Percentiles rank a stretch among this genome's conserved stretches.
Evolutionary conservation across 2,113 vertebrate species (phyloP).

Genomic region (Eudyptes chrysolophus): DNA sequence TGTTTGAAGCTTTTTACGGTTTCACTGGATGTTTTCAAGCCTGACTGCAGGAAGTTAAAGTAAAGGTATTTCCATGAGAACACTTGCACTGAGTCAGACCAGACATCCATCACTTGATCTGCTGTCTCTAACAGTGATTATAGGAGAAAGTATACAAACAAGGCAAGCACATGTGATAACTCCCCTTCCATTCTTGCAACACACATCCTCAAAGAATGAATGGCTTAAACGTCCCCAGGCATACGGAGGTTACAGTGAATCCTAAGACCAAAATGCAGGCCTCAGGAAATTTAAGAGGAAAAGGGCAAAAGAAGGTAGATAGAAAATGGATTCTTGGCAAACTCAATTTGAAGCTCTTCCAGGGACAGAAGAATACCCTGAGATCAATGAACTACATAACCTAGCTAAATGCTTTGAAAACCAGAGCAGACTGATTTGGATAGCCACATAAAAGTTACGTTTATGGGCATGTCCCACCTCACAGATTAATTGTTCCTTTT

Average conservation of each 20-base stretch:
- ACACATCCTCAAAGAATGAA: neutral
- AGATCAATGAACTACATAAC: neutral
- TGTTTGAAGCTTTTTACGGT: neutral
- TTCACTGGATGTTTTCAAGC: neutral
- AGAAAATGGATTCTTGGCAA: neutral
- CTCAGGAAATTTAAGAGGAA: neutral
- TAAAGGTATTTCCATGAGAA: neutral
- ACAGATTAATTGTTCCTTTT: neutral
- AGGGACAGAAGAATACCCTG: neutral
- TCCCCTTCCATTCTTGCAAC: neutral
- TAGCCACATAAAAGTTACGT: neutral
- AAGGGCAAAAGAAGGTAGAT: neutral
- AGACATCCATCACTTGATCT: neutral
- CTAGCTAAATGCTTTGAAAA: neutral
- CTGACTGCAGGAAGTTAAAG: neutral
- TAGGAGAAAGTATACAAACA: neutral
- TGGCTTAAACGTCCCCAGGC: neutral
- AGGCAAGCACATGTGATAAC: neutral
- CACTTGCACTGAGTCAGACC: neutral
- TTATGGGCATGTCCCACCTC: neutral
- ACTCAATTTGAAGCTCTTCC: neutral
- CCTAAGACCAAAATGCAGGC: neutral
- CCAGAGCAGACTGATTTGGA: neutral
- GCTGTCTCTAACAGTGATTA: neutral
- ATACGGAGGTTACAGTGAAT: neutral